These are phyloP conservation scores for Anoplolepis gracilipes DNA, from an alignment of 1,140 invertebrate genomes.

Conservation along the genomic window DNA sequence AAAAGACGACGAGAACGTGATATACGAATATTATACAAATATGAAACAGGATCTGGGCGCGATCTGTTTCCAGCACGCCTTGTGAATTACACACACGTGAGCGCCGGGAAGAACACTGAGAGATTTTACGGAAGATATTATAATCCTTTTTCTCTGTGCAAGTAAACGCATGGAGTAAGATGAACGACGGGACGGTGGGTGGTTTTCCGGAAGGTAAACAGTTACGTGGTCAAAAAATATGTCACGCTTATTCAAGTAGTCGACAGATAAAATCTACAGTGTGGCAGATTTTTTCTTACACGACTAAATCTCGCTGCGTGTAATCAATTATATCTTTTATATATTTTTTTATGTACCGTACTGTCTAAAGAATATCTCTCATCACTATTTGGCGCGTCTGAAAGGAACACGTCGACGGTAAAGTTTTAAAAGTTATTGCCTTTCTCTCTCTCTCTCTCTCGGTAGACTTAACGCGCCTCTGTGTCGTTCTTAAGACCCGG, in stretches of 20 bases:
- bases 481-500: slow-evolving; percentile 33
- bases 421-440: slow-evolving; percentile 54
- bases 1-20: neutral
- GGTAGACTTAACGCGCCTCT: slow-evolving; percentile 22
- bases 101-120: neutral
- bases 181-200: slow-evolving; percentile 1
- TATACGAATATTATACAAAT: slow-evolving; percentile 18
- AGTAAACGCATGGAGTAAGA: slow-evolving; percentile 34
- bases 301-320: neutral
- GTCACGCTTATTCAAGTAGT: slow-evolving; percentile 31
- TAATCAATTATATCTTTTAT: too few relatives aligned
- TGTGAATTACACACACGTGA: slow-evolving; percentile 14
- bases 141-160: slow-evolving; percentile 30
- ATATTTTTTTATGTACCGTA: neutral
- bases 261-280: slow-evolving; percentile 46
- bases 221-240: slow-evolving; percentile 11
- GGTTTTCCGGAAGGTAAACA: slow-evolving; percentile 26
- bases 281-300: neutral
- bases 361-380: neutral
- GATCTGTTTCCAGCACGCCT: neutral
- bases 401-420: neutral
- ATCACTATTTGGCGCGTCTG: neutral
- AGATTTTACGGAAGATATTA: slow-evolving; percentile 41
- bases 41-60: neutral
- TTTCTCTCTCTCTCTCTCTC: neutral